Percentiles rank a stretch among this genome's conserved stretches.
Evolutionary conservation across 2,797 vertebrate genomes (phyloP).

Genomic region (Phataginus tetradactyla): DNA sequence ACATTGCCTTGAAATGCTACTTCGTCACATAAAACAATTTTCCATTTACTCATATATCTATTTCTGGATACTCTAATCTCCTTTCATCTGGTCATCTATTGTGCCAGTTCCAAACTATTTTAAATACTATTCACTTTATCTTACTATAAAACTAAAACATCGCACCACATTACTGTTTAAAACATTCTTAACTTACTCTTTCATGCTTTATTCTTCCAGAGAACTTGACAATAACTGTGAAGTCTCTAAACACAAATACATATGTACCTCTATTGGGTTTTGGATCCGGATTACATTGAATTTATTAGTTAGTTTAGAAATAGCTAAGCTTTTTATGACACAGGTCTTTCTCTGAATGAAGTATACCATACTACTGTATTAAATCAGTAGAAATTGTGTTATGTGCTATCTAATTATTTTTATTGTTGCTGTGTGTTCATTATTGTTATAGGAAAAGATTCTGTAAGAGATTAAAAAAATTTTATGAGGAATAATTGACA

Average conservation of each 20-base stretch:
- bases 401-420: neutral
- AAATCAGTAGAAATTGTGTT: neutral
- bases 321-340: neutral
- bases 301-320: slow-evolving; percentile 43
- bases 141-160: slow-evolving; percentile 23
- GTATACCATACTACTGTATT: neutral
- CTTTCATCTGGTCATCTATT: slow-evolving; percentile 4
- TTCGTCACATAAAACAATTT: neutral
- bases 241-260: slow-evolving; percentile 33
- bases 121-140: neutral
- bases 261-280: neutral
- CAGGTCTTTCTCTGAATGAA: neutral
- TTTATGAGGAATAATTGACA: neutral
- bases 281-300: neutral
- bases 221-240: slow-evolving; percentile 44
- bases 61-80: slow-evolving; percentile 6
- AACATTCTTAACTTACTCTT: slow-evolving; percentile 19
- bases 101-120: slow-evolving; percentile 21
- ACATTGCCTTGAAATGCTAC: slow-evolving; percentile 9
- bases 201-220: slow-evolving; percentile 1
- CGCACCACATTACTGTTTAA: neutral
- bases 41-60: neutral
- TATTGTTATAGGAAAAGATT: neutral
- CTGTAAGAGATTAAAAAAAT: neutral
- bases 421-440: neutral